These are phyloP conservation scores for Harpegnathos saltator DNA, from an alignment of 1,140 invertebrate genomes.

Conservation along the genomic window DNA sequence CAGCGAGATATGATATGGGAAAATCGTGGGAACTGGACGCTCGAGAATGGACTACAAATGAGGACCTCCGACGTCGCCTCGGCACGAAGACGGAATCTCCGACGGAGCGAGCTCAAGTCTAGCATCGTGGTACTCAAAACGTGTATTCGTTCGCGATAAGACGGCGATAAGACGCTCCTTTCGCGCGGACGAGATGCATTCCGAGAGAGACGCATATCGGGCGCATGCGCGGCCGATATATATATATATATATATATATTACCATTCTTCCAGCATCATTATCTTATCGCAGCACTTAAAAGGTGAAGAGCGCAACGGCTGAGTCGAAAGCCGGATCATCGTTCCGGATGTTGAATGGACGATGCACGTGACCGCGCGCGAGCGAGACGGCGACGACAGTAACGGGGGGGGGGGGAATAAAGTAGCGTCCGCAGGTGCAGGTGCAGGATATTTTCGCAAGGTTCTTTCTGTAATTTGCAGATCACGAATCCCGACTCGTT, in stretches of 20 bases:
- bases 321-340: too few species aligned
- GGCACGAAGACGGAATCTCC: slow-evolving; percentile 73
- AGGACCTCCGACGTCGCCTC: slow-evolving; percentile 58
- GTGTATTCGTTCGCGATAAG: background rate
- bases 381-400: too few species aligned
- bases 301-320: too few species aligned
- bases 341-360: too few species aligned
- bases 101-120: slow-evolving; percentile 69
- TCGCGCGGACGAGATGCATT: background rate
- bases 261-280: too few species aligned
- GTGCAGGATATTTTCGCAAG: background rate
- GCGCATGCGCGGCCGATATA: too few species aligned
- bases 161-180: too few species aligned
- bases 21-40: slow-evolving; percentile 76
- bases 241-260: too few species aligned
- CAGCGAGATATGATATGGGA: slow-evolving; percentile 63
- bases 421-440: background rate
- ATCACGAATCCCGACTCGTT: slow-evolving; percentile 87
- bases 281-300: too few species aligned
- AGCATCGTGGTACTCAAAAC: slow-evolving; percentile 76
- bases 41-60: slow-evolving; percentile 50
- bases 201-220: background rate
- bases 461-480: slow-evolving; percentile 61
- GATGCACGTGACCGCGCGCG: background rate
- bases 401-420: too few species aligned